These are phyloP conservation scores for Seriola dumerili DNA, from an alignment of 2,113 vertebrate species.

Conservation along the genomic window DNA sequence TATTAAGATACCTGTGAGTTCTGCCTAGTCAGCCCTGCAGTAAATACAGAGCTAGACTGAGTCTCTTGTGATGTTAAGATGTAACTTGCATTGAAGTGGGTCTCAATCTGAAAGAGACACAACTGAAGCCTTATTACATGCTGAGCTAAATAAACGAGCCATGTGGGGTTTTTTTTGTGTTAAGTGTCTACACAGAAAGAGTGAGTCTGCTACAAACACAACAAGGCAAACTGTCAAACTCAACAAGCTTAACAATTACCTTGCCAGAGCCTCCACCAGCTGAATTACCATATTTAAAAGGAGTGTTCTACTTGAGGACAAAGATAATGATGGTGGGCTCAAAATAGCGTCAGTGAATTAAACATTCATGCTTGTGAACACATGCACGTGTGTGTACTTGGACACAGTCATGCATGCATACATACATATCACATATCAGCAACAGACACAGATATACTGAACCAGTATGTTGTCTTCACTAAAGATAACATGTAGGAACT, in stretches of 20 bases:
- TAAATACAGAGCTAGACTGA: neutral
- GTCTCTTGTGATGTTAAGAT: neutral
- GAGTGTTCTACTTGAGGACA: slow-evolving; percentile 60
- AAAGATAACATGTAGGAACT: too few relatives aligned
- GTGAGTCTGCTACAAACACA: slow-evolving; percentile 4
- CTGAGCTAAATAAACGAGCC: slow-evolving; percentile 39
- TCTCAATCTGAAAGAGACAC: slow-evolving; percentile 9
- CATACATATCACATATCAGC: too few relatives aligned
- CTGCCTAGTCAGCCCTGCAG: neutral
- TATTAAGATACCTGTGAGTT: neutral
- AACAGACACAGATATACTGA: too few relatives aligned
- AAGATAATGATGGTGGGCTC: slow-evolving; percentile 67
- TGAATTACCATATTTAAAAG: slow-evolving; percentile 77
- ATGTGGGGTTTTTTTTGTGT: neutral
- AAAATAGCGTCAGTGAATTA: slow-evolving; percentile 65
- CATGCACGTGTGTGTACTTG: too few relatives aligned
- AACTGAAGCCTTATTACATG: slow-evolving; percentile 14
- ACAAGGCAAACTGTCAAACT: slow-evolving; percentile 57
- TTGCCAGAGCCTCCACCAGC: slow-evolving; percentile 56
- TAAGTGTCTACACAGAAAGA: slow-evolving; percentile 10
- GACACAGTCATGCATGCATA: slow-evolving; percentile 1
- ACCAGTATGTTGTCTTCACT: too few relatives aligned
- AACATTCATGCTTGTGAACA: slow-evolving; percentile 20
- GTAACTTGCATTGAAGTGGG: neutral
- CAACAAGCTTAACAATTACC: slow-evolving; percentile 69